Evolutionary conservation across 2,113 vertebrate species (phyloP).

Genomic region (Hippoglossus stenolepis): DNA sequence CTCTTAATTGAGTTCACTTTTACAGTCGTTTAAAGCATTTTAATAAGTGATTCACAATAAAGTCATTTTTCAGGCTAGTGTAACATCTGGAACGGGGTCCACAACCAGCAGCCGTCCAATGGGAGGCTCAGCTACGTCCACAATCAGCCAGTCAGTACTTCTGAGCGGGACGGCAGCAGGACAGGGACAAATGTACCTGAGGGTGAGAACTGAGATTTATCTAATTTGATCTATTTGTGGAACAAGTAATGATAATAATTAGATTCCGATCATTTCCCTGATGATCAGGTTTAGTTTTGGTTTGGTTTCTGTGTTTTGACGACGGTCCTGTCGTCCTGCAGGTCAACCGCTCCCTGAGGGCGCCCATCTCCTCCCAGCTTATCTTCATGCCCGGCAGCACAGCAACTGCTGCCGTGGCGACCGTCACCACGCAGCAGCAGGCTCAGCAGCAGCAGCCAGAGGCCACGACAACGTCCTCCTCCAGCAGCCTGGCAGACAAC

Average conservation of each 20-base stretch:
- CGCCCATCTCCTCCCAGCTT: conserved; percentile 94
- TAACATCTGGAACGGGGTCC: conserved; percentile 73
- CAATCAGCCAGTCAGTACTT: conserved; percentile 93
- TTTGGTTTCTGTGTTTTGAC: neutral
- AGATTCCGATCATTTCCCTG: no score
- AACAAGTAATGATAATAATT: no score
- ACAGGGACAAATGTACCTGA: conserved; percentile 97
- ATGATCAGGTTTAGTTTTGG: neutral
- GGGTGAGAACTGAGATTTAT: conserved; percentile 79
- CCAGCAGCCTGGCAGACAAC: conserved; percentile 88
- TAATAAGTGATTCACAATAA: no score
- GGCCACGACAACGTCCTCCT: conserved; percentile 82
- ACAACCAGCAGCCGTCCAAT: conserved; percentile 76
- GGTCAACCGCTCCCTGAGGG: conserved; percentile 84
- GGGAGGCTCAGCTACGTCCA: conserved; percentile 84
- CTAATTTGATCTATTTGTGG: no score
- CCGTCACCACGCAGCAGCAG: conserved; percentile 79
- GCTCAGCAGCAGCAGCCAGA: conserved; percentile 84
- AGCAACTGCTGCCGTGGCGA: conserved; percentile 87
- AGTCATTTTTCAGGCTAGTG: conserved; percentile 60
- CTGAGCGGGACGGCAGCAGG: conserved; percentile 88
- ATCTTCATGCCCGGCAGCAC: conserved; percentile 98
- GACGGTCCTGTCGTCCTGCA: conserved; percentile 36
- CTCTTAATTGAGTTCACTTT: no score
- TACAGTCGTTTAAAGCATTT: no score